Base-by-base conservation (phyloP, 1,140 invertebrate genomes). In the Philotrypesis tridentata region DNA sequence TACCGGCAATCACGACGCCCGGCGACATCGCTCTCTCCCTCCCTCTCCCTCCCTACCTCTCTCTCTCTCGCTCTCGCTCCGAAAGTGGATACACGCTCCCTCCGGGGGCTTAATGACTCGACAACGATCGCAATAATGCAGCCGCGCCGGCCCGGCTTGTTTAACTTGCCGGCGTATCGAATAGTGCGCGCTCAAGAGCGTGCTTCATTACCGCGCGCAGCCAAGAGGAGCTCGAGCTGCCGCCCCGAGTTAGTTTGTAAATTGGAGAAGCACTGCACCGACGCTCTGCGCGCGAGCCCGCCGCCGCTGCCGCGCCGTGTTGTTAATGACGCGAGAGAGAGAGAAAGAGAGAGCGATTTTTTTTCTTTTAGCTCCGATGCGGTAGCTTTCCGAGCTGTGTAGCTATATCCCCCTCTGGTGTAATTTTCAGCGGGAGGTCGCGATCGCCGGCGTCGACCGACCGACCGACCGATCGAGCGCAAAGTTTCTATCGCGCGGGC, bases 71-170 rank as follows among this genome's bases (percentile, higher is more conserved):
- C 73, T 7, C 25, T 2, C 14, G 21, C 77, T 70, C 40, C 33
- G 23, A 74, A 33, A 33, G 33, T 29, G 29, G 68, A 25, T 55
- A 55, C 48, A 55, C 48, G 48, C 48, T 55, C 48, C 48, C 48
- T 55, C 48, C 31, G 23, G 55, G 21, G 61, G 74, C 67, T 79
- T 79, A 79, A 79, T 79, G 71, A 81, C 79, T 81, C 79, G 79
- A 81, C 72, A 81, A 75, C 79, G 79, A 67, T 81, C 70, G 78
- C 70, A 65, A 63, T 72, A 43, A 80, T 73, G 68, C 68, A 71
- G 43, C 29, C n/a, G 61, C 6, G 79, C 60, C 3, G 9, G 67
- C 63, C 23, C 27, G 65, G 75, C 75, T 77, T 77, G 75, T 77
- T 77, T 77, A 65, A 77, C 75, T 77, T n/a, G 71, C 43, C 2